Evolutionary conservation across 2,113 vertebrate genomes (phyloP).

Genomic region (Caranx ignobilis): DNA sequence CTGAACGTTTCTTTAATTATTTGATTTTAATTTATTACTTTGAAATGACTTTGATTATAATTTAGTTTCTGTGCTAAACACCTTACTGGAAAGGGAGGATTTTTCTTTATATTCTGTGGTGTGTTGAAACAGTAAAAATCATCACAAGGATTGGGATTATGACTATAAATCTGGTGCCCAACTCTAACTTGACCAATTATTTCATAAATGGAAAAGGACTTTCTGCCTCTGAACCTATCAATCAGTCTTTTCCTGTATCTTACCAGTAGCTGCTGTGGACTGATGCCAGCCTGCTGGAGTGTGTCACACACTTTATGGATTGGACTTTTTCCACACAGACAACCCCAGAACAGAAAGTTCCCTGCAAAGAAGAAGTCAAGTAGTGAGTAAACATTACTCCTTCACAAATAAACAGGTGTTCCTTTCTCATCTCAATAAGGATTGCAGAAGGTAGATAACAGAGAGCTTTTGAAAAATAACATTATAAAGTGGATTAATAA

Average conservation of each 20-base stretch:
- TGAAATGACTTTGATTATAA: not conserved
- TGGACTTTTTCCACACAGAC: constrained; percentile 90
- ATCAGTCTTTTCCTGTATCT: constrained; percentile 52
- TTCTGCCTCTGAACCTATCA: not conserved
- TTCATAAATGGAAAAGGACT: not conserved
- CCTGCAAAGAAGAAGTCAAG: constrained; percentile 81
- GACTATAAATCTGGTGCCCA: not conserved
- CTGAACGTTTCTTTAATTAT: too few species aligned
- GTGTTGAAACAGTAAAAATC: too few species aligned
- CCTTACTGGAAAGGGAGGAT: not conserved
- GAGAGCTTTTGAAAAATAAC: too few species aligned
- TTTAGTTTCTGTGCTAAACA: too few species aligned
- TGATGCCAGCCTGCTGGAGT: constrained; percentile 89
- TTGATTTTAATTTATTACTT: too few species aligned
- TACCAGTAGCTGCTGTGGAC: constrained; percentile 94
- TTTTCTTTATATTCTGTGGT: too few species aligned
- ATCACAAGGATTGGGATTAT: too few species aligned
- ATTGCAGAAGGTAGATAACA: too few species aligned
- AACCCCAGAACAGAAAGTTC: constrained; percentile 95
- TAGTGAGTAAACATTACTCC: too few species aligned
- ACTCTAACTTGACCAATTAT: not conserved
- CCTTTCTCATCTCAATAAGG: too few species aligned
- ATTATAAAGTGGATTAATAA: too few species aligned
- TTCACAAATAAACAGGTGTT: too few species aligned
- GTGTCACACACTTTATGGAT: constrained; percentile 87